Conservation (phyloP, 2,888 invertebrate genomes). For the Acleris laterana region DNA sequence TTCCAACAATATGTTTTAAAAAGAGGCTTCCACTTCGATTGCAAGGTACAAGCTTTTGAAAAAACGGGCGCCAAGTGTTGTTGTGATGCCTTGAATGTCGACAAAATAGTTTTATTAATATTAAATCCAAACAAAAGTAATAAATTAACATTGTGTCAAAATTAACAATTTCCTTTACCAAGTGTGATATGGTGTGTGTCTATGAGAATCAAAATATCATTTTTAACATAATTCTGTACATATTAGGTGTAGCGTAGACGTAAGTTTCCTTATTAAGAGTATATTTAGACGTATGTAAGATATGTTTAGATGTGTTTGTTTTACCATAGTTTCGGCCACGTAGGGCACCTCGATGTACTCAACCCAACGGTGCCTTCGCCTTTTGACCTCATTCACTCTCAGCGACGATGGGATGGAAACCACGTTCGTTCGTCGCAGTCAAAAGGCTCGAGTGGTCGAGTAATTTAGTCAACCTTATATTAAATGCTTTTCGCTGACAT, state of each 20-base stretch:
- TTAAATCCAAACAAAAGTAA: not conserved
- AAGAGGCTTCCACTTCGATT: too few relatives aligned
- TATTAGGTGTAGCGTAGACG: constrained; percentile 62
- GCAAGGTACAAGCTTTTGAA: too few relatives aligned
- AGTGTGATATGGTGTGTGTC: constrained; percentile 31
- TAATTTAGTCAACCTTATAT: constrained; percentile 30
- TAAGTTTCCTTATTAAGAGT: constrained; percentile 64
- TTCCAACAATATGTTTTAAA: too few relatives aligned
- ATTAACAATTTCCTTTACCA: constrained; percentile 17
- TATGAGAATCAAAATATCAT: constrained; percentile 47
- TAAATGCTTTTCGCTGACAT: constrained; percentile 29
- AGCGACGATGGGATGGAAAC: too few relatives aligned
- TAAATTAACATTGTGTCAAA: constrained; percentile 23
- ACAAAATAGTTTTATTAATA: not conserved
- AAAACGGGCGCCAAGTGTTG: not conserved
- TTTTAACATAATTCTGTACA: constrained; percentile 60
- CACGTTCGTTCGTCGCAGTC: not conserved
- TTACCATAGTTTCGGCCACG: constrained; percentile 62
- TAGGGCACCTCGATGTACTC: constrained; percentile 28
- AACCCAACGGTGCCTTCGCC: constrained; percentile 27
- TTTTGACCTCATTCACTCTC: not conserved
- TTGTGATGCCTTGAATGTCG: not conserved
- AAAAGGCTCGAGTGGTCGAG: constrained; percentile 23
- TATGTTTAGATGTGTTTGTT: constrained; percentile 76
- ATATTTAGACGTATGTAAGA: constrained; percentile 70